Evolutionary conservation across 30 jellyfish, hydroid and myxozoan genomes (phyloP).

Genomic region (Cassiopea xamachana): DNA sequence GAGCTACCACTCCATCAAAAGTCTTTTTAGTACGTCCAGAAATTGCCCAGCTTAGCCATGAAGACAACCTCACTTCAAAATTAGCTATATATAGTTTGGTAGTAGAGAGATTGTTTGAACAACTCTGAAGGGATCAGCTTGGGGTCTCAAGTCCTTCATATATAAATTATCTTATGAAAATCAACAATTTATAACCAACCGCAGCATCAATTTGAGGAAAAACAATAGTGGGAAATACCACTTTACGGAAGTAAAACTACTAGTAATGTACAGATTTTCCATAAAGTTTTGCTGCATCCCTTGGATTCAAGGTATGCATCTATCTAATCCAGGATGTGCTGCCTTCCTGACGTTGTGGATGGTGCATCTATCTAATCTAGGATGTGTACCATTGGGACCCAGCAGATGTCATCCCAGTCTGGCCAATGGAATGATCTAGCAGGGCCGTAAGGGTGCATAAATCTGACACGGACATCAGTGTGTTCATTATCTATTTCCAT

Average conservation of each 20-base stretch:
- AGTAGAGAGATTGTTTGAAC: background rate
- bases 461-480: conserved; percentile 36
- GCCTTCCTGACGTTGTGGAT: conserved; percentile 18
- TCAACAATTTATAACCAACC: background rate
- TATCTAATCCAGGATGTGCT: background rate
- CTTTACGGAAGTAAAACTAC: background rate
- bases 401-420: conserved; percentile 3
- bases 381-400: conserved; percentile 10
- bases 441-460: conserved; percentile 63
- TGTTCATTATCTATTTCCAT: conserved; percentile 20
- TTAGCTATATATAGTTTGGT: background rate
- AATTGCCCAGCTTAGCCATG: background rate
- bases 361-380: background rate
- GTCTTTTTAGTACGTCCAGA: background rate
- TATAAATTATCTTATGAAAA: background rate
- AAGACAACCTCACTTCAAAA: background rate
- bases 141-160: conserved; percentile 9
- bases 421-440: conserved; percentile 27
- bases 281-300: background rate
- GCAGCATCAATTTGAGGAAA: background rate
- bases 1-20: background rate
- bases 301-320: background rate
- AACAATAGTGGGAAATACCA: background rate
- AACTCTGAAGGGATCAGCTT: conserved; percentile 3
- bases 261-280: background rate